Conservation (phyloP, 2,888 invertebrate genomes). For the Clitarchus hookeri region DNA sequence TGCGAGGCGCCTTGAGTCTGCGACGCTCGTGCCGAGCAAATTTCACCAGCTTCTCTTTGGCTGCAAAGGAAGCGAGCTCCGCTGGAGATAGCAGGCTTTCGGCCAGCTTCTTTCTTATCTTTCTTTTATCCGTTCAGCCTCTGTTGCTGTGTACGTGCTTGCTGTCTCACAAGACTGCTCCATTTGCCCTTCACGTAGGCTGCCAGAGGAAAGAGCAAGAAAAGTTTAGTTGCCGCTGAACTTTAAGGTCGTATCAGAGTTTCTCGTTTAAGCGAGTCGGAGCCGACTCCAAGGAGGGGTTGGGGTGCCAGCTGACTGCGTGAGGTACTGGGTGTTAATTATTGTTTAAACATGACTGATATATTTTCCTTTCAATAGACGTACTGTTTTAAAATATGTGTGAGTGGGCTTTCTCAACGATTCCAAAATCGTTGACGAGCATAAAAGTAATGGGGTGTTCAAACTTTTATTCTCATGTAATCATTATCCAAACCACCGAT, state of each 20-base stretch:
- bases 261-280: not conserved
- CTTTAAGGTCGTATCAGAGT: slow-evolving; percentile 7
- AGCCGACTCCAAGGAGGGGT: not conserved
- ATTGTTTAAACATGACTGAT: too few species aligned
- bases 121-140: not conserved
- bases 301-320: not conserved
- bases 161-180: not conserved
- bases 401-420: too few species aligned
- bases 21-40: not conserved
- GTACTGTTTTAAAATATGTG: too few species aligned
- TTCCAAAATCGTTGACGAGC: too few species aligned
- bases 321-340: not conserved
- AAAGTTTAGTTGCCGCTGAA: not conserved
- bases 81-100: not conserved
- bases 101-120: not conserved
- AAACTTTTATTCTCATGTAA: too few species aligned
- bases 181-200: not conserved
- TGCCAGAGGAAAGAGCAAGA: not conserved
- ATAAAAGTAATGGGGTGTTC: too few species aligned
- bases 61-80: not conserved
- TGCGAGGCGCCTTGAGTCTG: not conserved
- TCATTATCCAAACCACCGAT: too few species aligned
- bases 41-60: not conserved
- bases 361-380: too few species aligned
- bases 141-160: not conserved